Evolutionary conservation across 1,140 invertebrate species (phyloP).

Genomic region (Cydia amplana): DNA sequence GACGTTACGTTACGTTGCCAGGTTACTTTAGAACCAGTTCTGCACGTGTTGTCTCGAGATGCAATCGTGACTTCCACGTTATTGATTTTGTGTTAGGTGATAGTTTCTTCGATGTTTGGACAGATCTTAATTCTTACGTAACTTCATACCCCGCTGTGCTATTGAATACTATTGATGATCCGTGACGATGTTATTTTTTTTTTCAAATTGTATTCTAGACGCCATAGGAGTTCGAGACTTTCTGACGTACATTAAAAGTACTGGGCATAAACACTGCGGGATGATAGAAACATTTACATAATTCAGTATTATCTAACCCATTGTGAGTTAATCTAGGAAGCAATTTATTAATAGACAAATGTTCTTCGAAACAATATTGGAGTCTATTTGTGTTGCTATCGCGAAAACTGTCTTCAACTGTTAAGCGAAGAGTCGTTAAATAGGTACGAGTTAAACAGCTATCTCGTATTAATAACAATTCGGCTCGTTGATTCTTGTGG

Average conservation of each 20-base stretch:
- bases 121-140: conserved; percentile 28
- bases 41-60: conserved; percentile 54
- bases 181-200: conserved; percentile 10
- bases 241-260: not conserved
- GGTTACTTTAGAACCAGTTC: conserved; percentile 50
- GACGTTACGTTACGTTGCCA: conserved; percentile 13
- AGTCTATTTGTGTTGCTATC: conserved; percentile 11
- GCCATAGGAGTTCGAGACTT: not conserved
- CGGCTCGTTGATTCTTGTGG: not conserved
- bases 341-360: not conserved
- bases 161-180: conserved; percentile 1
- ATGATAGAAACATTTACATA: not conserved
- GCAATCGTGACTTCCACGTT: conserved; percentile 59
- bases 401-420: conserved; percentile 17
- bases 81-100: conserved; percentile 50
- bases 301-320: conserved; percentile 5
- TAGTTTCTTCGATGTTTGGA: conserved; percentile 44
- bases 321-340: not conserved
- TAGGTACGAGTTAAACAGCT: not conserved
- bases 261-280: not conserved
- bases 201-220: not conserved
- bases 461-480: not conserved
- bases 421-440: not conserved
- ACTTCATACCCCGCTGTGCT: conserved; percentile 11
- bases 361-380: conserved; percentile 3